Percentiles rank a stretch among this genome's conserved stretches.
Evolutionary conservation across 2,113 vertebrate species (phyloP).

Genomic region (Embiotoca jacksoni): DNA sequence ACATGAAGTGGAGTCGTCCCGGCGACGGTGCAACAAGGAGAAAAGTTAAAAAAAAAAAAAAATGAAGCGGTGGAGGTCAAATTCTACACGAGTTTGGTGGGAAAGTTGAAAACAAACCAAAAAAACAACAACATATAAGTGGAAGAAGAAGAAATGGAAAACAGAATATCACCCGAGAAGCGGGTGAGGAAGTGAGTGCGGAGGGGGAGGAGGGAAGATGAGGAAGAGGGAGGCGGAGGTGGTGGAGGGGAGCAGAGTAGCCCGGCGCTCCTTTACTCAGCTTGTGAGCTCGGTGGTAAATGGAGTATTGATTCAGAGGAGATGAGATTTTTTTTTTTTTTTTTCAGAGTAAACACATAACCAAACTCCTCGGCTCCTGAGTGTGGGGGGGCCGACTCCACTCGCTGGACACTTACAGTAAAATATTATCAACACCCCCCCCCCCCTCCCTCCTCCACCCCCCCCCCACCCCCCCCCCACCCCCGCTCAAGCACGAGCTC

Average conservation of each 20-base stretch:
- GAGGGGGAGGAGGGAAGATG: background rate
- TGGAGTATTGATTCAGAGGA: slow-evolving; percentile 76
- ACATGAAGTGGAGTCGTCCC: no score
- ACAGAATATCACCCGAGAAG: background rate
- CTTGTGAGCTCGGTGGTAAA: slow-evolving; percentile 65
- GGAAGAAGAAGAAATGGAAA: background rate
- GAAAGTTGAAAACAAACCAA: no score
- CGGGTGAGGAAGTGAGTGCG: background rate
- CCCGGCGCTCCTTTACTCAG: slow-evolving; percentile 24
- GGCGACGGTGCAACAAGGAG: background rate
- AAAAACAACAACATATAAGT: background rate
- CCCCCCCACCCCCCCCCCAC: no score
- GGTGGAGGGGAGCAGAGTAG: slow-evolving; percentile 7
- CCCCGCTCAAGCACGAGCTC: background rate
- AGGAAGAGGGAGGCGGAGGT: background rate
- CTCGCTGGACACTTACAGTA: slow-evolving; percentile 42
- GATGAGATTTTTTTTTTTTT: slow-evolving; percentile 64
- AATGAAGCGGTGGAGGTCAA: no score
- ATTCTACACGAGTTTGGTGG: background rate
- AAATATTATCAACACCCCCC: slow-evolving; percentile 17
- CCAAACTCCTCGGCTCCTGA: slow-evolving; percentile 45
- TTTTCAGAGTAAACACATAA: slow-evolving; percentile 72
- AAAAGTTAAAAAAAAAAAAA: background rate
- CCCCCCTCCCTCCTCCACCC: no score
- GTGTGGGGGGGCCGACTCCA: slow-evolving; percentile 13